Conservation (phyloP, 1,140 invertebrate genomes). For the Oedothorax gibbosus region DNA sequence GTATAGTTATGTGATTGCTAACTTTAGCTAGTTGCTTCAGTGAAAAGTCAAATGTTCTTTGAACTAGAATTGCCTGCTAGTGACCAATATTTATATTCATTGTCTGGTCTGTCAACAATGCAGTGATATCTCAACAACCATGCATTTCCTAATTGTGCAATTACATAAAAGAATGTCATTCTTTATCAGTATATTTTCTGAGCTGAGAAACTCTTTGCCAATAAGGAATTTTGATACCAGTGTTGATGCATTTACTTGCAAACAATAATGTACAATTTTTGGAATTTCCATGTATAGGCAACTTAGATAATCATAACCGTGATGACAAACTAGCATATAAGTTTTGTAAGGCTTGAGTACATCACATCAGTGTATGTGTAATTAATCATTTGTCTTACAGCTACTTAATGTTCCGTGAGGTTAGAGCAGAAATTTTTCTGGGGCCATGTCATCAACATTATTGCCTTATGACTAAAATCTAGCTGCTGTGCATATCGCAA, state of each 20-base stretch:
- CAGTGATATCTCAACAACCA: conserved; percentile 21
- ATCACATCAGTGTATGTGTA: conserved; percentile 20
- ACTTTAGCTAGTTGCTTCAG: conserved; percentile 25
- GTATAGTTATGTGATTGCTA: conserved; percentile 42
- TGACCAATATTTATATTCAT: conserved; percentile 16
- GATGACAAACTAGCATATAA: conserved; percentile 18
- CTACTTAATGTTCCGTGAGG: conserved; percentile 48
- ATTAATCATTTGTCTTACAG: conserved; percentile 34
- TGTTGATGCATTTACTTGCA: conserved; percentile 29
- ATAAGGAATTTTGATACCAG: conserved; percentile 43
- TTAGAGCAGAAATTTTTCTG: conserved; percentile 33
- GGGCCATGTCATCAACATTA: conserved; percentile 59
- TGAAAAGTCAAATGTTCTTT: conserved; percentile 32
- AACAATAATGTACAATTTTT: conserved; percentile 37
- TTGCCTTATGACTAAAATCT: conserved; percentile 57
- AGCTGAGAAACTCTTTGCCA: conserved; percentile 20
- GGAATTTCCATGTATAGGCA: conserved; percentile 23
- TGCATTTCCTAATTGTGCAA: conserved; percentile 26
- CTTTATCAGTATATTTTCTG: conserved; percentile 15
- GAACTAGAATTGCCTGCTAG: conserved; percentile 20
- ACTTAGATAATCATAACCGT: conserved; percentile 35
- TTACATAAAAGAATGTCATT: conserved; percentile 30
- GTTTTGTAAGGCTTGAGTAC: conserved; percentile 26
- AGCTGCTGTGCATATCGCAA: conserved; percentile 53
- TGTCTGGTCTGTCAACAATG: conserved; percentile 8